Percentiles rank a stretch among this genome's conserved stretches.
Conservation (phyloP, 2,113 vertebrate species). For the Vidua chalybeata region DNA sequence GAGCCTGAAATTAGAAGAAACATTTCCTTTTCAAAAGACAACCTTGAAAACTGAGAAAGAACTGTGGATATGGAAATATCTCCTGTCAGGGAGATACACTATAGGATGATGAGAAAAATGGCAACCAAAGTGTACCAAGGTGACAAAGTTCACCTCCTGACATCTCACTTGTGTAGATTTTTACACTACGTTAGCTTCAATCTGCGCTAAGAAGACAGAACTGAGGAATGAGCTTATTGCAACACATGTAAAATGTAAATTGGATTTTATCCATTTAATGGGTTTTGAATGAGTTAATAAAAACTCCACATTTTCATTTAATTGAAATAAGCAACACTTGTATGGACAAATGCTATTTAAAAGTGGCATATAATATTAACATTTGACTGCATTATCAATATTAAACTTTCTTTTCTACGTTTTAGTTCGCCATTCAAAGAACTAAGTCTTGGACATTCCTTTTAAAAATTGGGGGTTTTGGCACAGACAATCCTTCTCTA, state of each 20-base stretch:
- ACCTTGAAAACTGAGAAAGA: not conserved
- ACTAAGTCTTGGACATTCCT: not conserved
- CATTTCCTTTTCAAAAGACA: conserved; percentile 42
- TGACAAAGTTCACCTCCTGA: not conserved
- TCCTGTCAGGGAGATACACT: not conserved
- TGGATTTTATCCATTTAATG: not conserved
- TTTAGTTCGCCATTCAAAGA: not conserved
- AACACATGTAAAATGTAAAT: not conserved
- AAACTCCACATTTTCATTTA: not conserved
- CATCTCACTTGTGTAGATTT: not conserved
- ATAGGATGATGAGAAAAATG: not conserved
- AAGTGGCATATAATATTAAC: not conserved
- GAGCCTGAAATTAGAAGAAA: conserved; percentile 73
- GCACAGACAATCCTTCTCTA: not conserved
- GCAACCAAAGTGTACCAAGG: not conserved
- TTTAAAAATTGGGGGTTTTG: not conserved
- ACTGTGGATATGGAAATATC: not conserved
- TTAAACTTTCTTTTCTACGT: not conserved
- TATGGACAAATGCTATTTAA: not conserved
- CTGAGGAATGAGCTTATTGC: not conserved
- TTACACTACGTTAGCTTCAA: not conserved
- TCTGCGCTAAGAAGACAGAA: not conserved
- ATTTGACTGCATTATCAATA: not conserved
- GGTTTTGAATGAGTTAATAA: not conserved
- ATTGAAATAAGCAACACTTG: not conserved